These are phyloP conservation scores for Therioaphis trifolii DNA, from an alignment of 2,888 invertebrate genomes.

Conservation along the genomic window DNA sequence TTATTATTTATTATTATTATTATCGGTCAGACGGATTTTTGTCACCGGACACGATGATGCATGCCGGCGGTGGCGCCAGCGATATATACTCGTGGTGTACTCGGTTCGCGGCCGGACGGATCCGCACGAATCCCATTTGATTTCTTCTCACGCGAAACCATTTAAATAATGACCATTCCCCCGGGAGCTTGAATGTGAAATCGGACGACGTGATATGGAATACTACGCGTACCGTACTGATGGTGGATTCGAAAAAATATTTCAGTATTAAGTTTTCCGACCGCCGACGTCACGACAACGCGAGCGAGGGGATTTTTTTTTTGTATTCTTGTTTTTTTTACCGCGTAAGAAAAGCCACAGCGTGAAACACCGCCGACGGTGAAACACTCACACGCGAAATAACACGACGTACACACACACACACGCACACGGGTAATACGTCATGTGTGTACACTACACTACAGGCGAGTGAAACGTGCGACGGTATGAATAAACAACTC, in stretches of 20 bases:
- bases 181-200: not conserved
- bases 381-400: no score
- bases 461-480: not conserved
- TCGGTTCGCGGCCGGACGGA: not conserved
- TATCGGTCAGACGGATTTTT: not conserved
- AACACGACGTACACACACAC: not conserved
- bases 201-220: not conserved
- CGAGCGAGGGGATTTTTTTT: no score
- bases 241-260: not conserved
- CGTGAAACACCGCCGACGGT: no score
- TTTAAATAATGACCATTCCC: not conserved
- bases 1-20: no score
- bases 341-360: no score
- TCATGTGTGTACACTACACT: not conserved
- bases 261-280: no score
- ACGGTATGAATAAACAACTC: conserved; percentile 19
- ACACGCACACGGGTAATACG: not conserved
- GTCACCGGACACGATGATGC: not conserved
- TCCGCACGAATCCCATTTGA: not conserved
- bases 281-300: no score
- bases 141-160: not conserved
- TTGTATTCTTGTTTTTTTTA: no score
- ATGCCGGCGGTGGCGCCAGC: not conserved
- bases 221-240: not conserved
- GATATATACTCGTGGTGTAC: not conserved